Percentiles rank a stretch among this genome's conserved stretches.
These are phyloP conservation scores for Dufourea novaeangliae DNA, from an alignment of 1,140 invertebrate genomes.

Conservation along the genomic window DNA sequence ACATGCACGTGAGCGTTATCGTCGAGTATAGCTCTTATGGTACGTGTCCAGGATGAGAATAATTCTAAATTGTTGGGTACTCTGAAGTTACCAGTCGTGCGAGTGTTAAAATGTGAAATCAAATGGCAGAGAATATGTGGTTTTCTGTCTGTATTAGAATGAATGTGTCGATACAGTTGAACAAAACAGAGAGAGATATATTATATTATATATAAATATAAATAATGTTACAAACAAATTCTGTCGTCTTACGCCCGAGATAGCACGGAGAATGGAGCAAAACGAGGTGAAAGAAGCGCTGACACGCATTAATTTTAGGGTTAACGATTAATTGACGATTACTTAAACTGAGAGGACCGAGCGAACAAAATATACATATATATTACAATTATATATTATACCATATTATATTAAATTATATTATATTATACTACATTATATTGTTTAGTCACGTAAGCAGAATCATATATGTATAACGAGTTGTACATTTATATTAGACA, in stretches of 20 bases:
- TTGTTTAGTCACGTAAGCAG: constrained; percentile 73
- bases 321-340: constrained; percentile 23
- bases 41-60: too few species aligned
- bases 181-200: not conserved
- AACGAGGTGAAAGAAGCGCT: not conserved
- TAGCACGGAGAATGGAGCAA: constrained; percentile 10
- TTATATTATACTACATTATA: constrained; percentile 58
- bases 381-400: constrained; percentile 47
- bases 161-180: not conserved
- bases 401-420: constrained; percentile 50
- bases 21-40: too few species aligned
- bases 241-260: constrained; percentile 9
- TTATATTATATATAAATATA: constrained; percentile 45
- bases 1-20: too few species aligned
- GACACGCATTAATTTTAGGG: constrained; percentile 11
- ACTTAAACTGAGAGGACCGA: constrained; percentile 20
- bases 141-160: not conserved
- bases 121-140: not conserved
- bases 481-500: constrained; percentile 81
- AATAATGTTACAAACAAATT: constrained; percentile 9
- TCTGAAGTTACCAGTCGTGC: not conserved
- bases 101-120: not conserved
- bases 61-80: too few species aligned
- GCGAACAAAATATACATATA: constrained; percentile 18
- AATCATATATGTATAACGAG: constrained; percentile 76